Base-by-base conservation (phyloP, 1,140 invertebrate species). In the Uloborus diversus region DNA sequence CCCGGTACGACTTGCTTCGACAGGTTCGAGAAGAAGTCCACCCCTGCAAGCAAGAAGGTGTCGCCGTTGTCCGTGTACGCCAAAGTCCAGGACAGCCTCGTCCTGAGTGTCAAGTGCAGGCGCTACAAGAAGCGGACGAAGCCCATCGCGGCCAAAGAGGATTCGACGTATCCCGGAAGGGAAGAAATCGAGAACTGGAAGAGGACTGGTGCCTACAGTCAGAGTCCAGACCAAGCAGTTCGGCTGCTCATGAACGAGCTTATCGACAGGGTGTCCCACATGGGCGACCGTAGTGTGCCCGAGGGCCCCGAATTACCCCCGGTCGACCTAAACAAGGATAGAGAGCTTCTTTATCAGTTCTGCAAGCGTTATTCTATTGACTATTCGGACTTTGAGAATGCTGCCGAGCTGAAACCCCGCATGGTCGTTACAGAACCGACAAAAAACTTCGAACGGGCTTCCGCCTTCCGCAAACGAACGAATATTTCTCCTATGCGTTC, bases 401-500 rank as follows among this genome's bases (percentile, higher is more conserved):
- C 32, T 14, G 20, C n/a, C 5, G 47, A 69, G n/a, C 28, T 79
- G 23, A 79, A 27, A 30, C 61, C 73, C 27, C 20, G 62, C 20
- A 65, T 78, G 5, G 23, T 66, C 28, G 25, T 35, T 37, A 51
- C 65, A 23, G 42, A 51, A 20, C 11, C 47, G 62, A 62, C 73
- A 78, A 78, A 78, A 78, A 78, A 78, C 73, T 78, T 62, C 27
- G 61, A 65, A 65, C 73, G 73, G 73, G 73, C 73, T 78, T 78
- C 73, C 73, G 73, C 73, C 73, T 65, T 78, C 73, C 73, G 61
- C 53, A 78, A 66, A 78, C 65, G 73, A 51, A 70, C 51, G 27
- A 78, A 33, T 51, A 32, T 28, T 35, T 35, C 33, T 28, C 62
- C 73, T 25, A 17, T 27, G 23, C 59, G 49, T 57, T n/a, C 35